A percentile compares a stretch with the other conserved stretches of the same genome.
phyloP scores from a whole-genome alignment of 1,140 invertebrate genomes.

The Aphaenogaster ashmeadi region DNA sequence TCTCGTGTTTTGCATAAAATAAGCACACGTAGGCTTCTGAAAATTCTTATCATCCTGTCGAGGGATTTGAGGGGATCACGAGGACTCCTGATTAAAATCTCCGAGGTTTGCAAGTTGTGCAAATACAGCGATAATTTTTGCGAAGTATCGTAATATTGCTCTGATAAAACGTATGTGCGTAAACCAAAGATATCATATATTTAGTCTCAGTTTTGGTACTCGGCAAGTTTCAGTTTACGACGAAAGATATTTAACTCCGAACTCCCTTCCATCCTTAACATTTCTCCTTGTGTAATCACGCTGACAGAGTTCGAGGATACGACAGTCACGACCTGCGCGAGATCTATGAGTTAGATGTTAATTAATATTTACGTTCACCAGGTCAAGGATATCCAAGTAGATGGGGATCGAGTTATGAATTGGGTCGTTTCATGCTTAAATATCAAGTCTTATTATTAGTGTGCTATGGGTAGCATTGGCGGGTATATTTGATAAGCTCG shows the following conservation, averaged over 20 bases:
- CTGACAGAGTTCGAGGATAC: neutral
- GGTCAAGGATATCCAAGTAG: constrained; percentile 23
- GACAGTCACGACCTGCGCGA: neutral
- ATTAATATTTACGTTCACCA: constrained; percentile 17
- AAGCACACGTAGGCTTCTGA: no score
- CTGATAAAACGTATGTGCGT: constrained; percentile 11
- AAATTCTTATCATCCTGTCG: neutral
- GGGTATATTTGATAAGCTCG: neutral
- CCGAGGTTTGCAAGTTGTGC: neutral
- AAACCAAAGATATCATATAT: constrained; percentile 21
- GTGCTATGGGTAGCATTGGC: neutral
- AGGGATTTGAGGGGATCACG: neutral
- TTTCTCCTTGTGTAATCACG: constrained; percentile 26
- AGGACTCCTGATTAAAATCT: constrained; percentile 30
- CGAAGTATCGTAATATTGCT: neutral
- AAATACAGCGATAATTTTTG: constrained; percentile 28
- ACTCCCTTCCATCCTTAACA: neutral
- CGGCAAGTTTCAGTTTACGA: neutral
- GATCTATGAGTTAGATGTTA: constrained; percentile 19
- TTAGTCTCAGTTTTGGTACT: neutral
- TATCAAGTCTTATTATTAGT: constrained; percentile 9
- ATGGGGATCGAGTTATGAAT: neutral
- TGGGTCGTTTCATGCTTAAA: neutral
- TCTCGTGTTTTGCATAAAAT: constrained; percentile 28
- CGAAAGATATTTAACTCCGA: constrained; percentile 34